These are phyloP conservation scores for Steinernema carpocapsae DNA, from an alignment of 2,888 invertebrate genomes.

Conservation along the genomic window DNA sequence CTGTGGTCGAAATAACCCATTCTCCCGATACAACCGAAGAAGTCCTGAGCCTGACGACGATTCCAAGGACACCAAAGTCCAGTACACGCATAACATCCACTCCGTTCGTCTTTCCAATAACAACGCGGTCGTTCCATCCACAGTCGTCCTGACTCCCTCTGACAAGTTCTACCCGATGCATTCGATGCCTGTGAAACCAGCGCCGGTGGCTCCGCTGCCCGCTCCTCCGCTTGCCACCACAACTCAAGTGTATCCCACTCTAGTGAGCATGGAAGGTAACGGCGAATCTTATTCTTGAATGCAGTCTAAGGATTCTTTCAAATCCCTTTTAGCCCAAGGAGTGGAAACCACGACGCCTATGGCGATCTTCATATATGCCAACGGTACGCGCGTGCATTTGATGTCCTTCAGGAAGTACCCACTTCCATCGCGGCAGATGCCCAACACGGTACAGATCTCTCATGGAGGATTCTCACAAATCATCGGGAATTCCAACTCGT, in stretches of 20 bases:
- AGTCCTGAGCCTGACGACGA: background rate
- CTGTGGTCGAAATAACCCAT: conserved; percentile 16
- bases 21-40: background rate
- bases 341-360: background rate
- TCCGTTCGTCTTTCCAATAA: background rate
- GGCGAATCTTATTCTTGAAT: background rate
- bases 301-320: background rate
- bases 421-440: background rate
- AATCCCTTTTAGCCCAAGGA: background rate
- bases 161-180: background rate
- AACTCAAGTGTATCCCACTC: conserved; percentile 8
- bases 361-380: background rate
- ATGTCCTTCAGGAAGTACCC: background rate
- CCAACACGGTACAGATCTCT: background rate
- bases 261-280: conserved; percentile 3
- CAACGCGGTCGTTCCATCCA: background rate
- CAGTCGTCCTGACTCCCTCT: conserved; percentile 4
- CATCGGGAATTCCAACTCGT: background rate
- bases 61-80: background rate
- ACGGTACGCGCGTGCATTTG: background rate
- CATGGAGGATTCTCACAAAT: conserved; percentile 1
- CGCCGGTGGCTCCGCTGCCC: background rate
- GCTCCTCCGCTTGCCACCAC: conserved; percentile 3
- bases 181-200: no score
- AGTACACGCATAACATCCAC: background rate